Evolutionary conservation across 2,113 vertebrate genomes (phyloP).

Genomic region (Propithecus coquereli): DNA sequence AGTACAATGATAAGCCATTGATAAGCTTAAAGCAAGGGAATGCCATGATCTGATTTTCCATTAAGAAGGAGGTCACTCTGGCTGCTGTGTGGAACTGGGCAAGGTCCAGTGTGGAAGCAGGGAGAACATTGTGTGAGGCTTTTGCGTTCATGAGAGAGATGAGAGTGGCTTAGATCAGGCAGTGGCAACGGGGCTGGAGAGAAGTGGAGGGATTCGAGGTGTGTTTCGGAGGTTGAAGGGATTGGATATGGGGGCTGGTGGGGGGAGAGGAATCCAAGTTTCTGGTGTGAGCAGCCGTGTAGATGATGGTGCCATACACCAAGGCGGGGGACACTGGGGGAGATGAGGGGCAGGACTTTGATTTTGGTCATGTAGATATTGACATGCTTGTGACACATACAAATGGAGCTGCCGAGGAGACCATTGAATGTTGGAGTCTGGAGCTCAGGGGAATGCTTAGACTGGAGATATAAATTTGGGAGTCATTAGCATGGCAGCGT

Average conservation of each 20-base stretch:
- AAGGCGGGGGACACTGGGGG: not conserved
- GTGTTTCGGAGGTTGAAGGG: not conserved
- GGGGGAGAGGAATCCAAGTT: not conserved
- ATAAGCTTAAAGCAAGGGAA: conserved; percentile 62
- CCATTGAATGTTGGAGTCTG: not conserved
- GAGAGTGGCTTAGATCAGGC: not conserved
- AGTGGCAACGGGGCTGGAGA: not conserved
- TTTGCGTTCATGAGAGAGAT: not conserved
- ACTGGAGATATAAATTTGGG: not conserved
- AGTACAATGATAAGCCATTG: conserved; percentile 58
- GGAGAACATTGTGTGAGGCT: not conserved
- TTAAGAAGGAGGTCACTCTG: conserved; percentile 32
- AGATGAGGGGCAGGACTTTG: not conserved
- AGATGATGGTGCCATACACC: not conserved
- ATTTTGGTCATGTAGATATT: not conserved
- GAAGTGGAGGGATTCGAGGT: not conserved
- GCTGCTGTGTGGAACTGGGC: not conserved
- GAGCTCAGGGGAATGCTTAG: not conserved
- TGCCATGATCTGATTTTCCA: conserved; percentile 28
- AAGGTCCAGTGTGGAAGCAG: not conserved
- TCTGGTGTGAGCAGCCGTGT: not conserved
- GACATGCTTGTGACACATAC: not conserved
- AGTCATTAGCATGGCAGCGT: not conserved
- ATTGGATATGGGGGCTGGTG: not conserved
- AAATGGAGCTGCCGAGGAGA: not conserved